Base-by-base conservation (phyloP, 2,113 vertebrate species). In the Psilopsiagon aymara region DNA sequence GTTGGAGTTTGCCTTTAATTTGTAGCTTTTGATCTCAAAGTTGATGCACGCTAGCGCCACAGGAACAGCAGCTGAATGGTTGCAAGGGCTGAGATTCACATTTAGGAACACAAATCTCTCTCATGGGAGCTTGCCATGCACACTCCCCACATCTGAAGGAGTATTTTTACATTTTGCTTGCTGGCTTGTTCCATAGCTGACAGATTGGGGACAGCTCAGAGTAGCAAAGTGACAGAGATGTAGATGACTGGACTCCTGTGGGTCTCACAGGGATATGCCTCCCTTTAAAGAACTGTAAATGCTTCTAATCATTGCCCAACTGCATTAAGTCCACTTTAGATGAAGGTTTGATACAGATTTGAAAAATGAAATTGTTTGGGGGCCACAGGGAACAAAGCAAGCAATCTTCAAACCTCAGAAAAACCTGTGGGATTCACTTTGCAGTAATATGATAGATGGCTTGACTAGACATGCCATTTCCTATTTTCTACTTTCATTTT, bases 151-250 rank as follows among this genome's bases (percentile, higher is more conserved):
- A 60, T 83, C 60, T 85, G 79, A 95, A 94, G 78, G 55, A 81
- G 49, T 77, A 44, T 94, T 97, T 97, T 95, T 94, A 77, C 64
- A 49, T 88, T 94, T 88, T 43, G 13, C 71, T 88, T 92, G 46
- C 89, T 92, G 77, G 67, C 94, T 86, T 66, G 64, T 77, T 86
- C 57, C 49, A 3, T 69, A 95, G 96, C 95, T 98, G 98, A 98
- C 98, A 98, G 98, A 98, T 47, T 98, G 98, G 97, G 98, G 97
- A 98, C 98, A 97, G 95, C 95, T 96, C 97, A 97, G 96, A 68
- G 88, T 60, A 91, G 92, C 94, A 96, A 93, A 97, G 95, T 97
- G 98, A 98, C 97, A 97, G 90, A 97, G 92, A 97, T 83, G 93
- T 41, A 96, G 94, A 82, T 95, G 92, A 94, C 90, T 97, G 96